A percentile compares a stretch with the other conserved stretches of the same genome.
phyloP scores from a whole-genome alignment of 2,797 vertebrate species.

The Alcedo atthis region DNA sequence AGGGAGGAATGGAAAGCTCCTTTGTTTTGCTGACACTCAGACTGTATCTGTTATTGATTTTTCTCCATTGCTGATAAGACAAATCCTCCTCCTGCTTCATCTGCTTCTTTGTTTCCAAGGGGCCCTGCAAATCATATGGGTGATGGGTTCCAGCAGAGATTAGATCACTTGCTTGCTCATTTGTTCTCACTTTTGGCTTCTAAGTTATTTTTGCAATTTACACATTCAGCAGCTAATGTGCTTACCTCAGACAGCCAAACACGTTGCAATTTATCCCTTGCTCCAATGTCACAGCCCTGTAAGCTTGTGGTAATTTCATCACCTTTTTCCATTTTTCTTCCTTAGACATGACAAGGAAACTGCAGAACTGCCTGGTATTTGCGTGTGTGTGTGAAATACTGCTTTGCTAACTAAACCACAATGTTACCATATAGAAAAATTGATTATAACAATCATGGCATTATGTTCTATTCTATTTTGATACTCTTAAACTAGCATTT shows the following conservation, averaged over 20 bases:
- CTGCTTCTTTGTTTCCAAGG: slow-evolving; percentile 44
- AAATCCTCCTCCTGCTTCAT: slow-evolving; percentile 32
- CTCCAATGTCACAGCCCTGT: neutral
- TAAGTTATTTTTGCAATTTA: slow-evolving; percentile 53
- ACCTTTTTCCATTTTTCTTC: neutral
- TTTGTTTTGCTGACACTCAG: slow-evolving; percentile 42
- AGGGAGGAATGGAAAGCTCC: slow-evolving; percentile 21
- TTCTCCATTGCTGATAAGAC: slow-evolving; percentile 50
- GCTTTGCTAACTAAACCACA: neutral
- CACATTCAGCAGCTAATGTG: slow-evolving; percentile 39
- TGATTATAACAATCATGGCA: neutral
- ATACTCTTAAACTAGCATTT: neutral
- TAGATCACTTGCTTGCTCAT: slow-evolving; percentile 48
- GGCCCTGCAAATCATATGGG: slow-evolving; percentile 16
- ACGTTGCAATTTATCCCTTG: neutral
- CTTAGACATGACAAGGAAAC: neutral
- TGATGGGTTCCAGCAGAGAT: slow-evolving; percentile 31
- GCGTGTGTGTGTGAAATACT: neutral
- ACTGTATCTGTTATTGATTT: slow-evolving; percentile 70
- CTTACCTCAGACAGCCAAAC: slow-evolving; percentile 23
- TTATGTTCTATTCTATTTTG: neutral
- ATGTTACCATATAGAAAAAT: neutral
- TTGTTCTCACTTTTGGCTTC: slow-evolving; percentile 47
- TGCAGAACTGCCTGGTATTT: neutral
- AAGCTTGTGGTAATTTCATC: neutral